Conservation (phyloP, 2,113 vertebrate species). For the Pyxicephalus adspersus region DNA sequence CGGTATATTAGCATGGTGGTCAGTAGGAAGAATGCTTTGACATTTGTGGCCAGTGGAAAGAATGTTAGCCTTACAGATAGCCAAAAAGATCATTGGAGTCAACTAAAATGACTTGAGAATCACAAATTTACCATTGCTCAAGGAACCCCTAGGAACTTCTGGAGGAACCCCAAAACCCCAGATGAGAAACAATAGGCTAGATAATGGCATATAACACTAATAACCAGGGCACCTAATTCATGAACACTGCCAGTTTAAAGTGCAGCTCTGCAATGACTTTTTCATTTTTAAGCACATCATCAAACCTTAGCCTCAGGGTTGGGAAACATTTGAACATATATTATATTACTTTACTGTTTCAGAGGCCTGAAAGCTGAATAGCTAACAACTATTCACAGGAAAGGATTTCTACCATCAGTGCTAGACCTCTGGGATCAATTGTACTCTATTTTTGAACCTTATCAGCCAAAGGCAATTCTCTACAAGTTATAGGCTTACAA, state of each 20-base stretch:
- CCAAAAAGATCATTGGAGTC: no score
- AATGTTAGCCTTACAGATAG: no score
- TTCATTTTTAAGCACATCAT: constrained; percentile 57
- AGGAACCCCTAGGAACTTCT: no score
- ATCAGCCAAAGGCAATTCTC: constrained; percentile 53
- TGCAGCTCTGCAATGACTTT: constrained; percentile 59
- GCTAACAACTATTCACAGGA: constrained; percentile 61
- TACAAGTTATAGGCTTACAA: constrained; percentile 21
- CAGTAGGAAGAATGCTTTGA: no score
- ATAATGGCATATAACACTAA: constrained; percentile 53
- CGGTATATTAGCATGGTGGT: no score
- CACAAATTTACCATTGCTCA: no score
- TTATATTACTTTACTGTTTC: constrained; percentile 57
- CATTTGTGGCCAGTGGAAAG: no score
- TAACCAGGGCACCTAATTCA: constrained; percentile 43
- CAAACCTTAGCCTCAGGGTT: constrained; percentile 56
- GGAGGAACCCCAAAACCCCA: no score
- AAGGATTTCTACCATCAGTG: constrained; percentile 43
- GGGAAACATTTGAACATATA: constrained; percentile 53
- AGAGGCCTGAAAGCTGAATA: constrained; percentile 58
- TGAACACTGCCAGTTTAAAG: constrained; percentile 48
- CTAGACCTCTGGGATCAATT: constrained; percentile 53
- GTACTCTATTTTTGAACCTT: constrained; percentile 58
- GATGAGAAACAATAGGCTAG: no score
- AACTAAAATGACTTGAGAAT: no score